A percentile compares a stretch with the other conserved stretches of the same genome.
These are phyloP conservation scores for Microcebus murinus DNA, from an alignment of 2,113 vertebrate genomes.

Conservation along the genomic window DNA sequence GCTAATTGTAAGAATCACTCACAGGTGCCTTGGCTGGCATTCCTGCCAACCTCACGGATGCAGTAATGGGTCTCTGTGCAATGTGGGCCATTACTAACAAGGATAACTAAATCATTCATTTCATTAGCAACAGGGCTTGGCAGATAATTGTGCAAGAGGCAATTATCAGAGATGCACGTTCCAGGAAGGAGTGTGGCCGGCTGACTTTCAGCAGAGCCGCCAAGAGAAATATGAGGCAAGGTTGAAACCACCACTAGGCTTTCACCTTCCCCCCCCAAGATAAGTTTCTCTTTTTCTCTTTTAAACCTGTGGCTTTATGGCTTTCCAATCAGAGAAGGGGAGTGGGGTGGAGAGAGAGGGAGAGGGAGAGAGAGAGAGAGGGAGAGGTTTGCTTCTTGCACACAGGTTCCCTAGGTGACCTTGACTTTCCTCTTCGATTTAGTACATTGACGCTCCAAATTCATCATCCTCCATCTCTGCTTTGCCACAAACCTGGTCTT, in stretches of 20 bases:
- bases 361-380: no score
- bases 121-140: slow-evolving; percentile 49
- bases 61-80: slow-evolving; percentile 9
- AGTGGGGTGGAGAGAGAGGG: no score
- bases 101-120: slow-evolving; percentile 58
- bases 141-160: slow-evolving; percentile 18
- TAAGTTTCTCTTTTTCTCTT: background rate
- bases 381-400: background rate
- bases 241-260: background rate
- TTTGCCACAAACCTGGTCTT: background rate
- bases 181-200: background rate
- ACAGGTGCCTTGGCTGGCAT: background rate
- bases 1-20: background rate
- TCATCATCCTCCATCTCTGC: no score
- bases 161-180: background rate
- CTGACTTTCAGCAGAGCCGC: background rate
- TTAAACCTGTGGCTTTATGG: background rate
- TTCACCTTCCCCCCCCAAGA: background rate
- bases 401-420: background rate
- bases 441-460: background rate
- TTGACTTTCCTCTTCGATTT: background rate
- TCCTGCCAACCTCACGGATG: background rate
- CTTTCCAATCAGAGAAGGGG: background rate
- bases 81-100: background rate
- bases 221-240: background rate